A percentile compares a stretch with the other conserved stretches of the same genome.
phyloP scores from a whole-genome alignment of 2,797 vertebrate species.

The Semaprochilodus insignis region DNA sequence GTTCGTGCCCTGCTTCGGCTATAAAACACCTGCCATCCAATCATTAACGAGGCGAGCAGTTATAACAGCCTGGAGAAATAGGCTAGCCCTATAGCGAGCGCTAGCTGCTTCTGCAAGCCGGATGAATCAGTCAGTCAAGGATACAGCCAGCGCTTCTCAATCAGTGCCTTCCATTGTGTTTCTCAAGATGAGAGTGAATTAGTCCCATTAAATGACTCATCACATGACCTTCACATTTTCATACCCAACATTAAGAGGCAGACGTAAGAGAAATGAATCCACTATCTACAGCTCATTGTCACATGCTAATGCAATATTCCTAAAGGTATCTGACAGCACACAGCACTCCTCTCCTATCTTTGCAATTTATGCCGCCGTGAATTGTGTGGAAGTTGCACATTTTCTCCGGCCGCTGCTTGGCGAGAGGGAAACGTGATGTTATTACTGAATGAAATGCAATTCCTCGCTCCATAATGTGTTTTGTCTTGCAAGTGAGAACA shows the following conservation, averaged over 20 bases:
- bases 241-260: conserved; percentile 17
- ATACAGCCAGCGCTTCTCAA: conserved; percentile 21
- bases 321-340: conserved; percentile 30
- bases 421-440: conserved; percentile 62
- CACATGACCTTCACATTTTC: conserved; percentile 40
- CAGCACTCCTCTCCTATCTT: conserved; percentile 35
- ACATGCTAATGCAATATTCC: conserved; percentile 9
- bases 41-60: conserved; percentile 49
- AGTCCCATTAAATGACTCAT: conserved; percentile 39
- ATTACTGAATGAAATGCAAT: conserved; percentile 69
- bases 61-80: conserved; percentile 49
- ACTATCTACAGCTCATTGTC: conserved; percentile 3
- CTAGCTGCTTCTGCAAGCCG: conserved; percentile 36
- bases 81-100: conserved; percentile 9
- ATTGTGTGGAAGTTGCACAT: conserved; percentile 63
- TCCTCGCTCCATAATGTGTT: conserved; percentile 62
- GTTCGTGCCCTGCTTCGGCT: conserved; percentile 33
- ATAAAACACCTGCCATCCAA: conserved; percentile 59
- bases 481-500: conserved; percentile 67
- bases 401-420: conserved; percentile 52
- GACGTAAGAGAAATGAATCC: conserved; percentile 31
- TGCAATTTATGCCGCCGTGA: conserved; percentile 48
- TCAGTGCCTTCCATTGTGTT: conserved; percentile 32
- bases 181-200: conserved; percentile 43
- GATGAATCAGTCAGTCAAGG: conserved; percentile 44